phyloP scores from a whole-genome alignment of 1,140 invertebrate genomes.

The Aphaenogaster rudis region DNA sequence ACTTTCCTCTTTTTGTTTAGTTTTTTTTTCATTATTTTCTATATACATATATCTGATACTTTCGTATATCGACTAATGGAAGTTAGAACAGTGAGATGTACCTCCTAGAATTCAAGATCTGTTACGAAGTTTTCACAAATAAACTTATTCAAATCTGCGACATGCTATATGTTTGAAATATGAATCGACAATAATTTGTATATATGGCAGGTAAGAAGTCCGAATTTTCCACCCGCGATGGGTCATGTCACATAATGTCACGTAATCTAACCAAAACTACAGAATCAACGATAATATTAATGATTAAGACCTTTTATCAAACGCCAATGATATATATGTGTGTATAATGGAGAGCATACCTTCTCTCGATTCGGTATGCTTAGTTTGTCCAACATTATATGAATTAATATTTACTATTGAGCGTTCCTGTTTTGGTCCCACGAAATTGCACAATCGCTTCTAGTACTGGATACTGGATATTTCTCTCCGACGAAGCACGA shows the following conservation, averaged over 20 bases:
- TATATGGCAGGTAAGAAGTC: conserved; percentile 23
- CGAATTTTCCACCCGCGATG: not conserved
- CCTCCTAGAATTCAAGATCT: not conserved
- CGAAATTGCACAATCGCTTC: conserved; percentile 78
- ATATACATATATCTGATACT: conserved; percentile 12
- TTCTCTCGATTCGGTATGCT: conserved; percentile 2
- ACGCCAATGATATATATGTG: not conserved
- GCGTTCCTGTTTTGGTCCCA: conserved; percentile 78
- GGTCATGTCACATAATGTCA: not conserved
- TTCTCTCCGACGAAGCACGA: conserved; percentile 4
- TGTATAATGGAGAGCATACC: conserved; percentile 13
- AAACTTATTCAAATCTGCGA: conserved; percentile 41
- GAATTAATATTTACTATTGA: conserved; percentile 62
- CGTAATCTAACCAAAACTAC: not conserved
- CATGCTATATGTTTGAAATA: not conserved
- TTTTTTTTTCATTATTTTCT: conserved; percentile 17
- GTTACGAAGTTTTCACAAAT: conserved; percentile 8
- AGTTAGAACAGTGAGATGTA: conserved; percentile 20
- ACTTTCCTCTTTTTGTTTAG: conserved; percentile 46
- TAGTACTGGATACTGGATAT: conserved; percentile 26
- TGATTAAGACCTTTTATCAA: conserved; percentile 4
- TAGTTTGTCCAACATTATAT: conserved; percentile 23
- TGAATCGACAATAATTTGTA: conserved; percentile 27
- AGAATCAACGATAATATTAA: not conserved
- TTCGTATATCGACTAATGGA: conserved; percentile 36